Base-by-base conservation (phyloP, 2,797 vertebrate species). In the Mormyrus hasselquistii region DNA sequence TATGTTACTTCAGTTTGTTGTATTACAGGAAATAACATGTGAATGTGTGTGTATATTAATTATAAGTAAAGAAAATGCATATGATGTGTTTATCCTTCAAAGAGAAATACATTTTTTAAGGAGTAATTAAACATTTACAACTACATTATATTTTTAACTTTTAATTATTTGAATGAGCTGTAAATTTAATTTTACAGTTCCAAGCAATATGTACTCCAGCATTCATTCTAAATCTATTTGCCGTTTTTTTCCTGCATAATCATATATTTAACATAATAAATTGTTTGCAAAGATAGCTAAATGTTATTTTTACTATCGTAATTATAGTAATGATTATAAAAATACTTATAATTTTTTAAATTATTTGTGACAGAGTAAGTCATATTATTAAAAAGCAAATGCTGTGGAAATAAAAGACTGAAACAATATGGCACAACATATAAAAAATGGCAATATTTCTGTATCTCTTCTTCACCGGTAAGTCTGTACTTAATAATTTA, bases 21-120 rank as follows among this genome's bases (percentile, higher is more conserved):
- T 85, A 85, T 86, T 86, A 53, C 50, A 86, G 22, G 22, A 86
- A 86, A 86, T 86, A 34, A 50, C 83, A 53, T 86, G 53, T 53
- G 5, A 22, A 38, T 8, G 52, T 57, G 25, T 62, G 22, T 79
- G 19, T 22, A 62, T 57, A 57, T 9, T 44, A 87, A 57, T 44
- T 55, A 57, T 87, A 4, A 57, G 19, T 53, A 38, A 38, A 41
- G 34, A 87, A 87, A n/a, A 55, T 34, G 16, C 16, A 85, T 29
- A 47, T 50, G 22, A 34, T 14, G 8, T 25, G 50, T 85, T 85
- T 85, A 14, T 34, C 12, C 16, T 41, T 47, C 41, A 47, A 79
- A 8, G 16, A n/a, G 16, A 44, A 79, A 47, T 79, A 73, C 12
- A 16, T 14, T 84, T 38, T 19, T 47, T 10, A 47, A n/a, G 7